These are phyloP conservation scores for Zosterops pallidus DNA, from an alignment of 2,113 vertebrate species.

Conservation along the genomic window DNA sequence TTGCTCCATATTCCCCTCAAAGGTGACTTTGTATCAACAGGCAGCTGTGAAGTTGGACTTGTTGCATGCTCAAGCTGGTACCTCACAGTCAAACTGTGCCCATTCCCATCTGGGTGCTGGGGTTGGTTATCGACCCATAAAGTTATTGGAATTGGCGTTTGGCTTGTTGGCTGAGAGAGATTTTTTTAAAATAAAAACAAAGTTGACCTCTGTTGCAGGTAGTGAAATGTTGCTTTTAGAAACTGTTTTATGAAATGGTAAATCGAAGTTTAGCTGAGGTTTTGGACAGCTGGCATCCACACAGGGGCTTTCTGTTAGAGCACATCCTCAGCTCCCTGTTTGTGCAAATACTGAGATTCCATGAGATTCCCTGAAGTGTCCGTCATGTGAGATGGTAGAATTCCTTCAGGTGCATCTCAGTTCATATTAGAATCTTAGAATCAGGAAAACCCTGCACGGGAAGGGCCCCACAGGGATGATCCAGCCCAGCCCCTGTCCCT, in stretches of 20 bases:
- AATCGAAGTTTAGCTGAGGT: neutral
- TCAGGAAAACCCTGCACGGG: neutral
- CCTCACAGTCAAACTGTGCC: neutral
- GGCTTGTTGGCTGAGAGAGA: neutral
- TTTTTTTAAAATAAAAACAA: neutral
- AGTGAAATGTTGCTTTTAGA: neutral
- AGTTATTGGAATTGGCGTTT: neutral
- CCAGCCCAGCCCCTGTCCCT: fast-evolving
- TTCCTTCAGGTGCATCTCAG: neutral
- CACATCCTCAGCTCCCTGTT: neutral
- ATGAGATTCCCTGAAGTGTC: neutral
- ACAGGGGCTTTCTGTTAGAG: neutral
- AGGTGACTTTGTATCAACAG: neutral
- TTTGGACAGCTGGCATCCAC: neutral
- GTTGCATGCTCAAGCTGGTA: neutral
- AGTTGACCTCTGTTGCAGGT: neutral
- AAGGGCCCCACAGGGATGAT: too few relatives aligned
- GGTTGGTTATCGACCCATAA: neutral
- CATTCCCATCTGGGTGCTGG: neutral
- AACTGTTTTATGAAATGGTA: neutral
- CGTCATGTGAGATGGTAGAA: neutral
- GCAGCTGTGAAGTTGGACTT: neutral
- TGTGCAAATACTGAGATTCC: neutral
- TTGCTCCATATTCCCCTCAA: neutral
- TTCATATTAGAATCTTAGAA: neutral